phyloP scores from a whole-genome alignment of 30 jellyfish, hydroid and myxozoan genomes.

The Aurelia coerulea region DNA sequence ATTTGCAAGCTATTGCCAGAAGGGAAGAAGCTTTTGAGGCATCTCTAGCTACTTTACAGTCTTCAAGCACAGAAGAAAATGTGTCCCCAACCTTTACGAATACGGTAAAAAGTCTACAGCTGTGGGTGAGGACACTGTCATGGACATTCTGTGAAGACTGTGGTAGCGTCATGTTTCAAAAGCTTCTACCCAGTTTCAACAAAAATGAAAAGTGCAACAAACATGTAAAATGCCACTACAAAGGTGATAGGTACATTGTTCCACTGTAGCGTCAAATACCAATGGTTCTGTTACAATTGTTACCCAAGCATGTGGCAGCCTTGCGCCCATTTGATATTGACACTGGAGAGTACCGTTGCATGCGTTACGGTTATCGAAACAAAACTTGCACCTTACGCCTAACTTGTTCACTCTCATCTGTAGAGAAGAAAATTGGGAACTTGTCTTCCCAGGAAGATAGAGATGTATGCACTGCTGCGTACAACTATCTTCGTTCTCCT shows the following conservation, averaged over 20 bases:
- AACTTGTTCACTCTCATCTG: not conserved
- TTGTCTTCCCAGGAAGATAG: not conserved
- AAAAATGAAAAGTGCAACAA: not conserved
- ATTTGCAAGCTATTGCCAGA: too few species aligned
- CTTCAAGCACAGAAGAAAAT: not conserved
- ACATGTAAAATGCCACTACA: not conserved
- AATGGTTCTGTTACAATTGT: not conserved
- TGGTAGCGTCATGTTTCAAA: too few species aligned
- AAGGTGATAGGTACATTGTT: not conserved
- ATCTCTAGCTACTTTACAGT: too few species aligned
- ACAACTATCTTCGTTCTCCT: not conserved
- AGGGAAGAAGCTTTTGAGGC: too few species aligned
- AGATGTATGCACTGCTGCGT: not conserved
- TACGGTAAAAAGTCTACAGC: too few species aligned
- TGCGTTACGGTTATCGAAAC: conserved; percentile 20
- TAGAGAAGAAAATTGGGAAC: not conserved
- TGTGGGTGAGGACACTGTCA: too few species aligned
- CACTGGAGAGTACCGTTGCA: conserved; percentile 5
- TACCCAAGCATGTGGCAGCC: not conserved
- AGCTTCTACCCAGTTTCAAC: too few species aligned
- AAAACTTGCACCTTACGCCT: not conserved
- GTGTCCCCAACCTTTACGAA: too few species aligned
- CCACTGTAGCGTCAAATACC: not conserved
- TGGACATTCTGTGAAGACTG: too few species aligned
- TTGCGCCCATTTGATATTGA: conserved; percentile 33